These are phyloP conservation scores for Panonychus citri DNA, from an alignment of 1,140 invertebrate species.

Conservation along the genomic window DNA sequence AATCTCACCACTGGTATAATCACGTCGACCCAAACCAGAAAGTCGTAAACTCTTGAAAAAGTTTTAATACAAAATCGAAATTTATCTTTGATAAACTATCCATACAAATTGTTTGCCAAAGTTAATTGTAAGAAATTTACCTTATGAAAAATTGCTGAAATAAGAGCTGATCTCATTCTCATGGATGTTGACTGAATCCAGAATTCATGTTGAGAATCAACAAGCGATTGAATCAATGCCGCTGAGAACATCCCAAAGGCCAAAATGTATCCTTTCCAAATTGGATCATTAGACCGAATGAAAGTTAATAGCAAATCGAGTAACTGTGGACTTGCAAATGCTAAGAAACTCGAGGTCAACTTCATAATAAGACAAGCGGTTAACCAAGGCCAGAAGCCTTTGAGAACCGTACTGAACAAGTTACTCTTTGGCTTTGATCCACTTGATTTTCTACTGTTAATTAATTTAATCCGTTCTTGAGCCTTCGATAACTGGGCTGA, in stretches of 20 bases:
- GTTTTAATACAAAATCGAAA: too few species aligned
- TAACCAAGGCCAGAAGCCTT: conserved; percentile 44
- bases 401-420: conserved; percentile 25
- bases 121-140: conserved; percentile 25
- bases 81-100: neutral
- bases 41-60: conserved; percentile 13
- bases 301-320: conserved; percentile 16
- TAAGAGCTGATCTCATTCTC: conserved; percentile 66
- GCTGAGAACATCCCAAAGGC: conserved; percentile 13
- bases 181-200: conserved; percentile 74
- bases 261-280: conserved; percentile 8
- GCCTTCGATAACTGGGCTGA: too few species aligned
- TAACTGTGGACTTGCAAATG: conserved; percentile 56
- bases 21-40: conserved; percentile 13
- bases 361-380: conserved; percentile 51
- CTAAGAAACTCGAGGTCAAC: conserved; percentile 52
- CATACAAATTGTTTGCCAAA: too few species aligned
- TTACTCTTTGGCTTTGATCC: conserved; percentile 2
- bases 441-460: neutral
- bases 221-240: conserved; percentile 22
- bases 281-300: conserved; percentile 5
- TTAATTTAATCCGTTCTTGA: neutral
- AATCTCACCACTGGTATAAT: conserved; percentile 33
- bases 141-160: conserved; percentile 81
- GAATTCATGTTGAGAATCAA: conserved; percentile 74